Evolutionary conservation across 2,888 invertebrate species (phyloP), one percentile per base, ranked within the genome.

Genomic region (Anarsia innoxiella): DNA sequence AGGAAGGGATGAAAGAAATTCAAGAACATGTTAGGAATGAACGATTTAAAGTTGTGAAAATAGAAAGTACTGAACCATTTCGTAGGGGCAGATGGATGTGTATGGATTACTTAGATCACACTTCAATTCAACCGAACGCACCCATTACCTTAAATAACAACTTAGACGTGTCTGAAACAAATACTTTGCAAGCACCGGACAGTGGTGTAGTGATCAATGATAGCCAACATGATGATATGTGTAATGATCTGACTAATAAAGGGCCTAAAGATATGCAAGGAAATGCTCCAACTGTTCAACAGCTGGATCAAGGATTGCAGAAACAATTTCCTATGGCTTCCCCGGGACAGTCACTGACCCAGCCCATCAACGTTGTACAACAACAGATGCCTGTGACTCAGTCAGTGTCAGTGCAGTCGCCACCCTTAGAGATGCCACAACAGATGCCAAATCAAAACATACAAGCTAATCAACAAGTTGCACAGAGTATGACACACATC

Each of bases 41-140:
- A 75, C 87, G 96, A 48, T 96, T 96, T 78, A 95, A 95, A 87
- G 95, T 97, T 56, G 96, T 97, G 25, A 97, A 97, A 87, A 95
- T 97, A 55, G 96, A 96, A 79, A 95, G 95, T 56, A 94, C 94
- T n/a, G 95, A 95, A 77, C 96, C 96, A 11, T 96, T 95, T 66
- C 91, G 93, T 53, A 88, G 96, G 40, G 97, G 97, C 14, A 88
- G 96, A 53, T 97, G 97, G 97, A 91, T 92, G 75, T 97, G 96
- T 75, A 93, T 95, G 91, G 97, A 97, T 76, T 97, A 94, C 74
- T 86, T 95, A 58, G 96, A 96, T 83, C 93, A 95, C 59, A 91
- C 92, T 32, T 87, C 89, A 39, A 71, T 82, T 40, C 87, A 86
- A 51, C 84, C 75, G 42, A 84, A 78, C 66, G 71, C 86, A 46